These are phyloP conservation scores for Catagonus wagneri DNA, from an alignment of 2,113 vertebrate species.

Conservation along the genomic window DNA sequence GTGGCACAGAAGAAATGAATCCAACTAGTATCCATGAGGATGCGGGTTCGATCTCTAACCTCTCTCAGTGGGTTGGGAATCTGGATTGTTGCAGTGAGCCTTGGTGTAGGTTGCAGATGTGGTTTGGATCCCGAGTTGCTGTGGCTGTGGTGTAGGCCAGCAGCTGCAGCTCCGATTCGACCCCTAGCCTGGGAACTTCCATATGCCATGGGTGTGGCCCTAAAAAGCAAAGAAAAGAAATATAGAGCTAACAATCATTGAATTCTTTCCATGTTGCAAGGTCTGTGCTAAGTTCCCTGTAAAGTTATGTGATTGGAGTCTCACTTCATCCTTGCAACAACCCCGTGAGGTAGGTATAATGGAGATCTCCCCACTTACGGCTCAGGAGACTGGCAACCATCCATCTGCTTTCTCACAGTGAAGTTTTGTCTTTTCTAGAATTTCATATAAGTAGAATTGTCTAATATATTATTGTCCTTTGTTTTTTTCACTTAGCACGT, in stretches of 20 bases:
- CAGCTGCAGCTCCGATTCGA: no score
- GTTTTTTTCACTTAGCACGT: neutral
- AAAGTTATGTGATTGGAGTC: neutral
- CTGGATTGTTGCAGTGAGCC: no score
- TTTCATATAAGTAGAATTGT: neutral
- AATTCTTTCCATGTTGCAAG: neutral
- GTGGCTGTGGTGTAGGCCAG: no score
- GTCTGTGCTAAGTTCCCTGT: neutral
- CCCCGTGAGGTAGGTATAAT: neutral
- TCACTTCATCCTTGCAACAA: neutral
- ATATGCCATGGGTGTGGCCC: no score
- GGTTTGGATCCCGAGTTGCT: no score
- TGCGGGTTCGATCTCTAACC: no score
- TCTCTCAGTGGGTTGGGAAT: no score
- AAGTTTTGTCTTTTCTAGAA: constrained; percentile 33
- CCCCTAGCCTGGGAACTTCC: no score
- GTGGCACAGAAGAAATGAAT: no score
- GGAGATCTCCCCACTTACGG: neutral
- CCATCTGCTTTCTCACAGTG: neutral
- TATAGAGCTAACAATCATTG: neutral
- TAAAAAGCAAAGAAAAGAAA: neutral
- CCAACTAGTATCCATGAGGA: no score
- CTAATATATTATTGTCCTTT: neutral
- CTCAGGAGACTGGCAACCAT: neutral
- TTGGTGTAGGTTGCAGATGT: no score